Percentiles rank a stretch among this genome's conserved stretches.
Evolutionary conservation across 2,888 invertebrate genomes (phyloP).

Genomic region (Bimastos eiseni): DNA sequence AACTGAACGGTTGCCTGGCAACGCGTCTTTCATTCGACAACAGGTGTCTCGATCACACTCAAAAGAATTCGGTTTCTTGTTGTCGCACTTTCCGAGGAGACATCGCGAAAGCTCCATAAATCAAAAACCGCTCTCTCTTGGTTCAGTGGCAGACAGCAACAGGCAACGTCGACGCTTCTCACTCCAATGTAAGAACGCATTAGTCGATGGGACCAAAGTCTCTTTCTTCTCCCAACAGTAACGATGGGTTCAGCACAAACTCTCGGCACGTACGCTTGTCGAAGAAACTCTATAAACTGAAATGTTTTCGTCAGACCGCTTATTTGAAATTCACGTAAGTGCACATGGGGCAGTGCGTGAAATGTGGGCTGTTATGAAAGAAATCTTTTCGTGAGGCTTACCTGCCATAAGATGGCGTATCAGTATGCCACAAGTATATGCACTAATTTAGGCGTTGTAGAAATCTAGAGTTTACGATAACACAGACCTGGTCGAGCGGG

Average conservation of each 20-base stretch:
- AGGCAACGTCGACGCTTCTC: neutral
- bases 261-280: neutral
- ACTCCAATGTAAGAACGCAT: neutral
- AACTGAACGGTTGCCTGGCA: conserved; percentile 10
- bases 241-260: neutral
- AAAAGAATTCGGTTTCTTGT: conserved; percentile 13
- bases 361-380: neutral
- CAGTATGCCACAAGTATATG: neutral
- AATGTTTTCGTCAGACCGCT: neutral
- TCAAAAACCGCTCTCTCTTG: neutral
- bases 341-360: neutral
- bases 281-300: neutral
- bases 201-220: neutral
- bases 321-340: neutral
- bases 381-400: neutral
- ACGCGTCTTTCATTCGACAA: neutral
- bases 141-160: neutral
- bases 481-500: no score
- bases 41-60: conserved; percentile 7
- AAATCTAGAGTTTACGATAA: no score
- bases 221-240: neutral
- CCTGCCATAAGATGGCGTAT: neutral
- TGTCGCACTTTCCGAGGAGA: neutral
- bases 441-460: neutral
- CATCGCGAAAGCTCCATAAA: neutral